Conservation (phyloP, 2,888 invertebrate species). For the Bugulina stolonifera region DNA sequence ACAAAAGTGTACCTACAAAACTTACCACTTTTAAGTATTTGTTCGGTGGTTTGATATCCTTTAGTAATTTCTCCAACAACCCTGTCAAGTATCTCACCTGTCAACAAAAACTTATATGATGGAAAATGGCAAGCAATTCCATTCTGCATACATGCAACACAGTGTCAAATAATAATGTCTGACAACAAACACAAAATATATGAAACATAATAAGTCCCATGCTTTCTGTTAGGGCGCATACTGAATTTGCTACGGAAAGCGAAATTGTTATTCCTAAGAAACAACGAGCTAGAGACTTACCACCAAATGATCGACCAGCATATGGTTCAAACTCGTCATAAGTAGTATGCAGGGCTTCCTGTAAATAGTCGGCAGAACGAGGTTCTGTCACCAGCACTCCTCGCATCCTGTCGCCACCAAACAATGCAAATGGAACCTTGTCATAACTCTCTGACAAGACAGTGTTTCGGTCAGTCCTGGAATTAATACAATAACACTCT, state of each 20-base stretch:
- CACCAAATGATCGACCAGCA: neutral
- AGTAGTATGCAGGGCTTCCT: neutral
- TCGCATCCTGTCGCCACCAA: neutral
- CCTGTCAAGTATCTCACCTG: slow-evolving; percentile 25
- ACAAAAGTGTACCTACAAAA: neutral
- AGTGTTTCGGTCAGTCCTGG: neutral
- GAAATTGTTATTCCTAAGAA: too few species aligned
- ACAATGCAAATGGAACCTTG: neutral
- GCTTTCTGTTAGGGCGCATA: too few species aligned
- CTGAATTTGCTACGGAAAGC: too few species aligned
- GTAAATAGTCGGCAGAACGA: neutral
- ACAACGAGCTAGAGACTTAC: too few species aligned
- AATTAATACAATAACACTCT: too few species aligned
- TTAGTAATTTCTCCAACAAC: slow-evolving; percentile 23
- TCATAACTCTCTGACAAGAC: slow-evolving; percentile 2
- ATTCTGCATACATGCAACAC: too few species aligned
- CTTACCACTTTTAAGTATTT: slow-evolving; percentile 24
- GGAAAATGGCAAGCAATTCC: too few species aligned
- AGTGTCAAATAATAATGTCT: too few species aligned
- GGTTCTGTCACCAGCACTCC: slow-evolving; percentile 1
- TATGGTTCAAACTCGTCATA: slow-evolving; percentile 6
- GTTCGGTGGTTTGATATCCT: slow-evolving; percentile 22
- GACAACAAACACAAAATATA: too few species aligned
- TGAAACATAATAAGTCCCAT: too few species aligned
- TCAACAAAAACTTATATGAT: too few species aligned